Percentiles rank a stretch among this genome's conserved stretches.
Conservation (phyloP, 2,113 vertebrate species). For the Lonchura striata region DNA sequence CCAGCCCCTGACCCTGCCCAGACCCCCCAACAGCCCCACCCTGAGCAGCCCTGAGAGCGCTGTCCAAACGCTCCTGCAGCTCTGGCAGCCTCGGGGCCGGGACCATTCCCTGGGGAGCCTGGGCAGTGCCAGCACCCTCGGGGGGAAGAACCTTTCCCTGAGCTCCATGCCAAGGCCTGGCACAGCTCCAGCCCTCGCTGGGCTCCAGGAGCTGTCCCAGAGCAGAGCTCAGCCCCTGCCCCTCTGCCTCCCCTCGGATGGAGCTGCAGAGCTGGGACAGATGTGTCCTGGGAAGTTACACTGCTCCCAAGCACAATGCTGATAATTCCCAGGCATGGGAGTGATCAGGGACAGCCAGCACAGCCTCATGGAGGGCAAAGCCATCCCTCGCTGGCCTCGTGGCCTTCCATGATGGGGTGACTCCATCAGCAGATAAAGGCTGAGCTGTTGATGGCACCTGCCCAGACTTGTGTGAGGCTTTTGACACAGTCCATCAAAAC, state of each 20-base stretch:
- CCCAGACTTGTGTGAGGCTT: background rate
- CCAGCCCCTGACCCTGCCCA: rapidly evolving
- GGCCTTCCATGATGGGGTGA: background rate
- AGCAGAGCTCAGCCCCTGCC: background rate
- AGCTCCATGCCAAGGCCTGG: background rate
- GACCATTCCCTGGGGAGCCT: background rate
- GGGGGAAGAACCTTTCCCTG: background rate
- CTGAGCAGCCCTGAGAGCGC: background rate
- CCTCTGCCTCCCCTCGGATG: background rate
- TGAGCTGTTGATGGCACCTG: background rate
- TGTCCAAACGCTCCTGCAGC: background rate
- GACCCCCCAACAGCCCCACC: background rate
- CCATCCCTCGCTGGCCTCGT: rapidly evolving
- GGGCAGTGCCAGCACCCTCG: background rate
- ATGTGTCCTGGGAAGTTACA: background rate
- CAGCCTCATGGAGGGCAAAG: rapidly evolving
- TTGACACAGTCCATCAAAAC: background rate
- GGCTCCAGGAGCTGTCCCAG: background rate
- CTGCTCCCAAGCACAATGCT: background rate
- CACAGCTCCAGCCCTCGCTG: background rate
- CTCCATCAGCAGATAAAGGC: background rate
- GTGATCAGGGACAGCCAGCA: background rate
- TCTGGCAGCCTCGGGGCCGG: background rate
- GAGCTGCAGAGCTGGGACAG: background rate
- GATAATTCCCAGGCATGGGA: background rate